Evolutionary conservation across 2,888 invertebrate species (phyloP).

Genomic region (Cheilosia scutellata): DNA sequence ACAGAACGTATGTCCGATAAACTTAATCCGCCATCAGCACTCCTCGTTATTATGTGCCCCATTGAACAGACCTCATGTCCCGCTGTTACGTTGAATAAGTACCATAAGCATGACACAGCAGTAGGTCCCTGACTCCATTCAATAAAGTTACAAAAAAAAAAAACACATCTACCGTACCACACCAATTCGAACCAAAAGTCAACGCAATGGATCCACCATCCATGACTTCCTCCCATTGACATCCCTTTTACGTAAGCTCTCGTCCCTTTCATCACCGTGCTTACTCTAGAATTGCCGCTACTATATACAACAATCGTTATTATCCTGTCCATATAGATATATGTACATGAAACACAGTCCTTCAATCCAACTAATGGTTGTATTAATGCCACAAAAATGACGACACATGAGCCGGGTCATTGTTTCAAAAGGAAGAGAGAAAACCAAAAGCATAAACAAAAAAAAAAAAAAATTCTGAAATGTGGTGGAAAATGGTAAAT

Average conservation of each 20-base stretch:
- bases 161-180: neutral
- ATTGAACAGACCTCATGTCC: neutral
- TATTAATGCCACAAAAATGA: slow-evolving; percentile 66
- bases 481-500: slow-evolving; percentile 64
- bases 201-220: neutral
- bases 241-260: neutral
- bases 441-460: slow-evolving; percentile 20
- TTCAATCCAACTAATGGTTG: slow-evolving; percentile 69
- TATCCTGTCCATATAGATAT: neutral
- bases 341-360: slow-evolving; percentile 30
- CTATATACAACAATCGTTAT: slow-evolving; percentile 1
- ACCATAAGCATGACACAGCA: slow-evolving; percentile 1
- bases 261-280: neutral
- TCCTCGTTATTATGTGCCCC: neutral
- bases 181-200: neutral
- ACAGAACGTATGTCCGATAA: neutral
- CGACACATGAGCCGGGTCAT: slow-evolving; percentile 65
- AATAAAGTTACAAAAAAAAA: neutral
- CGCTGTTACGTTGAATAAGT: slow-evolving; percentile 16
- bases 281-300: neutral
- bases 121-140: slow-evolving; percentile 22
- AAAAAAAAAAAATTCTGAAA: neutral
- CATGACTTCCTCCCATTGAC: neutral
- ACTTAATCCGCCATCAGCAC: neutral
- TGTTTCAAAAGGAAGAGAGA: slow-evolving; percentile 50